Percentiles rank a stretch among this genome's conserved stretches.
phyloP scores from a whole-genome alignment of 2,113 vertebrate genomes.

The Eubucco bourcierii region DNA sequence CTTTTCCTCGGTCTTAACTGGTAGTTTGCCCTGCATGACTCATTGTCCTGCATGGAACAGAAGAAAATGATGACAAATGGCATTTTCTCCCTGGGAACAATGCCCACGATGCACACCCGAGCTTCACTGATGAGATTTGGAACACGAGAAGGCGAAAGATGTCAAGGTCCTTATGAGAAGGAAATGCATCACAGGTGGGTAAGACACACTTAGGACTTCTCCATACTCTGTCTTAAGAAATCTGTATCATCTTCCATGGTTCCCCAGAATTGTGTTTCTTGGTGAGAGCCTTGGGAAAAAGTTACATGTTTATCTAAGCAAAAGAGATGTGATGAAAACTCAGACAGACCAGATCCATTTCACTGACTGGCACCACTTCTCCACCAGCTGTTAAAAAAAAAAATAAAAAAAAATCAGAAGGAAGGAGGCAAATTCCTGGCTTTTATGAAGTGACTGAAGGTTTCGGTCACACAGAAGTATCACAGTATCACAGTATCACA shows the following conservation, averaged over 20 bases:
- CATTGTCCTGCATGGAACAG: background rate
- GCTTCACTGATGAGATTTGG: constrained; percentile 67
- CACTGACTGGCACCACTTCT: background rate
- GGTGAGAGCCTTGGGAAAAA: background rate
- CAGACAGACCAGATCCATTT: background rate
- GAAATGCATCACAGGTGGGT: rapidly evolving
- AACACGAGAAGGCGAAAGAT: constrained; percentile 42
- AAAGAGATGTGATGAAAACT: background rate
- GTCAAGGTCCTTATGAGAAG: background rate
- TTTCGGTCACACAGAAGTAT: background rate
- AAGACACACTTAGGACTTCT: background rate
- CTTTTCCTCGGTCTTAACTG: background rate
- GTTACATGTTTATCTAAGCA: background rate
- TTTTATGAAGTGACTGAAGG: background rate
- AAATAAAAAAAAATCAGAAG: background rate
- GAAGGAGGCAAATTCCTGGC: background rate
- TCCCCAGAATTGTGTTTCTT: background rate
- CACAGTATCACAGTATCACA: too few species aligned
- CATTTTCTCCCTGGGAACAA: background rate
- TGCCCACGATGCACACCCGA: background rate
- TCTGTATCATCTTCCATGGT: background rate
- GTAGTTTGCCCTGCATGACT: background rate
- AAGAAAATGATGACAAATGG: background rate
- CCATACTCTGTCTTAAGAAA: background rate
- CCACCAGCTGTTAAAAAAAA: background rate